phyloP scores from a whole-genome alignment of 1,140 invertebrate genomes.

The Frieseomelitta varia region DNA sequence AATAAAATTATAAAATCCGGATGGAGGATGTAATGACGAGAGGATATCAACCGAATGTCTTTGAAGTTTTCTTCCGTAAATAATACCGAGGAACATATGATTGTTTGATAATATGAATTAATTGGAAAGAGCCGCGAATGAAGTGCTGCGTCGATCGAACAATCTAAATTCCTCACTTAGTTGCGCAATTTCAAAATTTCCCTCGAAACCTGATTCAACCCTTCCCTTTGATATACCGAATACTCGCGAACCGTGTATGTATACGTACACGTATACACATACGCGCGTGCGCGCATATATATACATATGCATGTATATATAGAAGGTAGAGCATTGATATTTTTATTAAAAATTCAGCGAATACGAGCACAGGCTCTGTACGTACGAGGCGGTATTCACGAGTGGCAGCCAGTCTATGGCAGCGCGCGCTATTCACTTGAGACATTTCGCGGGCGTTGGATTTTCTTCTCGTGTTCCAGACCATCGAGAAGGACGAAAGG shows the following conservation, averaged over 20 bases:
- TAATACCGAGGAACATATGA: no score
- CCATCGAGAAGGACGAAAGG: constrained; percentile 25
- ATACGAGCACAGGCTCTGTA: constrained; percentile 45
- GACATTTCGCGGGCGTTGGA: constrained; percentile 61
- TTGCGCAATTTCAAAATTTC: background rate
- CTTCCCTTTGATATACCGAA: background rate
- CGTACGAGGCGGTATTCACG: constrained; percentile 51
- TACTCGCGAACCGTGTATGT: background rate
- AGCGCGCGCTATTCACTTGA: constrained; percentile 63
- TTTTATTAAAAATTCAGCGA: constrained; percentile 60
- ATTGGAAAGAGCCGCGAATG: no score
- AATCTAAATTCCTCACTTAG: background rate
- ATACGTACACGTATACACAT: background rate
- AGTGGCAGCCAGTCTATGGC: constrained; percentile 56
- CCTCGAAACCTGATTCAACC: background rate
- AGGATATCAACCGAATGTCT: no score
- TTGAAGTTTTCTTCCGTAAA: no score
- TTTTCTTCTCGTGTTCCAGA: constrained; percentile 50
- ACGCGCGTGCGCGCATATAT: background rate
- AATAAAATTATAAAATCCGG: no score
- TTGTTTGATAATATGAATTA: no score
- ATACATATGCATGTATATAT: background rate
- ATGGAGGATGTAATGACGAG: no score
- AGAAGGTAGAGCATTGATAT: constrained; percentile 42
- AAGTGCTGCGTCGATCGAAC: background rate